Evolutionary conservation across 2,797 vertebrate species (phyloP), one percentile per base, ranked within the genome.

Genomic region (Gadopsis marmoratus): DNA sequence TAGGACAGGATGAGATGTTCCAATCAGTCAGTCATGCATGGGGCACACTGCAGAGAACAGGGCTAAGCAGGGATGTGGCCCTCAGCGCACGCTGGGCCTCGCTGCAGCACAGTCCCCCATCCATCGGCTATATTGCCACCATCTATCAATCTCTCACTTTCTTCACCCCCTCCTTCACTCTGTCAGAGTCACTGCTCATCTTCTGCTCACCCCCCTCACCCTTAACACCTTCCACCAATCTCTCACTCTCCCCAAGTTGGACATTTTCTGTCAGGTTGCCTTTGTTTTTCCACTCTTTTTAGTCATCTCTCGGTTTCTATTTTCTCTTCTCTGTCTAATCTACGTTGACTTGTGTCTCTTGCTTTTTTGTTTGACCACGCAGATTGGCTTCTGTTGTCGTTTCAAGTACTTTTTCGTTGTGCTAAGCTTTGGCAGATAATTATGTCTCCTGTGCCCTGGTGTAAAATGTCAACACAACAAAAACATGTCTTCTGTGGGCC

Each of bases 131-230:
- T 58, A 74, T 86, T 91, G 90, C 91, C 92, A 83, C 81, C 78
- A 85, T 88, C 75, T 53, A 91, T 93, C 90, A 92, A 84, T 86
- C 82, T 71, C 41, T 90, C 70, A 84, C 77, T 73, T 72, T 76
- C 62, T 65, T 67, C 50, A 73, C 55, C 69, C 63, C 69, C 77
- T 78, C 76, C 74, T 60, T 79, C 72, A 86, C 60, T 75, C 62
- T 86, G 87, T 83, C 84, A 87, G 80, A 89, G 74, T 79, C 73
- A 67, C 72, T 88, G 85, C 81, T 88, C 85, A 79, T 90, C 86
- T 81, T 71, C 74, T 73, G 78, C 76, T 74, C 61, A 54, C 33
- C 60, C 10, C 62, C 13, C 60, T 79, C 60, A 61, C n/a, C 76
- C 67, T 1, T 61, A 16, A 63, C 48, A 72, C 55, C 65, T 69